Base-by-base conservation (phyloP, 2,888 invertebrate genomes). In the Gordius sp. region DNA sequence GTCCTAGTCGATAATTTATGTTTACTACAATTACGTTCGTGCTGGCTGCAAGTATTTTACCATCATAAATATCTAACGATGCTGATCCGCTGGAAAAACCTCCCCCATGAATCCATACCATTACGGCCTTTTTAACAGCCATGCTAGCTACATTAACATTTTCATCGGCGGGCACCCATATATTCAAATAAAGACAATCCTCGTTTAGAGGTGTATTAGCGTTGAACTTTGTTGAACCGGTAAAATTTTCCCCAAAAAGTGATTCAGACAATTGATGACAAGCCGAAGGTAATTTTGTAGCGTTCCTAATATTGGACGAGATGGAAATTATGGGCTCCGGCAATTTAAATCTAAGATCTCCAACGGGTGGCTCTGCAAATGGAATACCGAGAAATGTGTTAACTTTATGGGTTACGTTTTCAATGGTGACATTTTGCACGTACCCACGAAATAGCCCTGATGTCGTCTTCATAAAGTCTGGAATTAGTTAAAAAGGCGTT, bases 171-270 rank as follows among this genome's bases (percentile, higher is more conserved):
- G 89, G 89, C 39, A 79, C 78, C 67, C 85, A 84, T 62, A 91
- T 81, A 71, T 85, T 89, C 64, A 91, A 76, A 70, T 85, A 87
- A 57, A 91, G 77, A 70, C 91, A 91, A 72, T 91, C 89, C 74
- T 91, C 89, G 68, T 78, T 80, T 65, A 82, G 73, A 58, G 78
- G 79, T 13, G 86, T 87, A 69, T 89, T 87, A 53, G 86, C 82
- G 71, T 87, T 87, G 89, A 89, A 91, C 79, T 87, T 82, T 65
- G 78, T 79, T 57, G 85, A 79, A 27, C 87, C 87, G 59, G 67
- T 63, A 60, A 69, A 69, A 24, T 64, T 59, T 33, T 13, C 39
- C 57, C 82, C 82, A 67, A 86, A 87, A 61, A 82, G 78, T 1
- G 79, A 81, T 73, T 89, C 87, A 64, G 80, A 74, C 63, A 81